These are phyloP conservation scores for Ceratosolen solmsi DNA, from an alignment of 1,140 invertebrate species.

Conservation along the genomic window DNA sequence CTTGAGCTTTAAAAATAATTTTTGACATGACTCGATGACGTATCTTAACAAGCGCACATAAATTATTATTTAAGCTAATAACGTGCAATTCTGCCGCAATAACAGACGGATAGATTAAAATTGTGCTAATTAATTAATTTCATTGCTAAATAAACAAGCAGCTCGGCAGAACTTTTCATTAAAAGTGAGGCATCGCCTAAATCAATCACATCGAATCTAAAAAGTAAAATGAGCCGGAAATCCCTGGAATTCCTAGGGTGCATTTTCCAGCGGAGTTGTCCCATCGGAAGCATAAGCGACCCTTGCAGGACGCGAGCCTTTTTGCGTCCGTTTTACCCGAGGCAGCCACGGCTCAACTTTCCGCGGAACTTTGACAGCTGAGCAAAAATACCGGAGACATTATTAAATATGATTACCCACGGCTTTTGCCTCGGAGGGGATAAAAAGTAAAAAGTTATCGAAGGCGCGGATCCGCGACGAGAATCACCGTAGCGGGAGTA, in stretches of 20 bases:
- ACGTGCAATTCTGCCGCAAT: too few relatives aligned
- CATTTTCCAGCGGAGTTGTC: conserved; percentile 2
- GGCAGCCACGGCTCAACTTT: conserved; percentile 56
- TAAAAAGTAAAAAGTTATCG: conserved; percentile 67
- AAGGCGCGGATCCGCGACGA: conserved; percentile 43
- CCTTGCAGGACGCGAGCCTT: conserved; percentile 23
- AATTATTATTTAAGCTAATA: too few relatives aligned
- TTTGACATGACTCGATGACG: too few relatives aligned
- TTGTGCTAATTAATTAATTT: too few relatives aligned
- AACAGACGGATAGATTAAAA: too few relatives aligned
- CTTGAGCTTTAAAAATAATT: too few relatives aligned
- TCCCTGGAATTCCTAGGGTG: conserved; percentile 33
- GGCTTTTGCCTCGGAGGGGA: conserved; percentile 39
- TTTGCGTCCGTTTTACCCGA: conserved; percentile 55
- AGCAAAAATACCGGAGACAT: conserved; percentile 70
- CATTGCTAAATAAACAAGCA: too few relatives aligned
- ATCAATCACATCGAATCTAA: background rate
- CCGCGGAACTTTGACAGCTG: conserved; percentile 63
- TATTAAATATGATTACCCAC: conserved; percentile 73
- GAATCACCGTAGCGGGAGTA: conserved; percentile 31
- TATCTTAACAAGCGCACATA: too few relatives aligned
- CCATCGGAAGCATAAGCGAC: background rate
- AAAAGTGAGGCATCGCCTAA: background rate
- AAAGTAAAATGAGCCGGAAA: background rate
- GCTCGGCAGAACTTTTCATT: conserved; percentile 23